Evolutionary conservation across 2,888 invertebrate genomes (phyloP).

Genomic region (Cremastinae sp.): DNA sequence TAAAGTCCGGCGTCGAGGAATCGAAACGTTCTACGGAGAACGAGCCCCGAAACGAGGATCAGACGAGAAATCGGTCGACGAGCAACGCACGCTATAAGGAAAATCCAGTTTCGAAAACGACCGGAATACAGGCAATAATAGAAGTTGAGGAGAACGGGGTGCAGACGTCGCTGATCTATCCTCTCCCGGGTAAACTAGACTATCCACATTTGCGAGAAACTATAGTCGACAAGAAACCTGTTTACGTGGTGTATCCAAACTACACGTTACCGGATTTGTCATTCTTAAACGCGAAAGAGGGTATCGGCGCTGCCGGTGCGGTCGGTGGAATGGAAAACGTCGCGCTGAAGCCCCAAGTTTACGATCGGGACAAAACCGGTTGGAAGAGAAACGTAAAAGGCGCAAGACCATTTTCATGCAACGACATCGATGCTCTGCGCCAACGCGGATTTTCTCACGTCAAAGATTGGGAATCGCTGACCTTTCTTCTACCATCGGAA

Average conservation of each 20-base stretch:
- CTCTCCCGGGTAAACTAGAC: conserved; percentile 70
- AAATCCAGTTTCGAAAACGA: conserved; percentile 68
- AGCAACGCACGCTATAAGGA: conserved; percentile 62
- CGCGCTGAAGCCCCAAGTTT: conserved; percentile 87
- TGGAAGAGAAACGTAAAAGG: conserved; percentile 80
- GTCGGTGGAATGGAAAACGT: conserved; percentile 83
- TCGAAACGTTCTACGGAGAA: conserved; percentile 71
- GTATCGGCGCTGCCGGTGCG: not conserved
- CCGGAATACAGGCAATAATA: conserved; percentile 73
- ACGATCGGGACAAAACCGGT: conserved; percentile 79
- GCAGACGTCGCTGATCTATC: conserved; percentile 77
- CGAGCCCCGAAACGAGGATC: conserved; percentile 36
- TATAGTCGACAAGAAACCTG: conserved; percentile 83
- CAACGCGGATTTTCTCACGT: conserved; percentile 92
- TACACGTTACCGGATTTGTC: conserved; percentile 94
- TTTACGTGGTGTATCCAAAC: conserved; percentile 94
- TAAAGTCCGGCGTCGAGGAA: conserved; percentile 73
- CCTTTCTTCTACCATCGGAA: conserved; percentile 92
- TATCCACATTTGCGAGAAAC: conserved; percentile 71
- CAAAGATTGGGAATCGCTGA: conserved; percentile 96
- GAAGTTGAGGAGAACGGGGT: conserved; percentile 77
- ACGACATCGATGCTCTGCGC: conserved; percentile 90
- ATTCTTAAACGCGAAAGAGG: conserved; percentile 83
- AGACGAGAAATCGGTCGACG: conserved; percentile 55
- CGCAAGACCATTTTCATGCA: conserved; percentile 88